These are phyloP conservation scores for Hoplostethus mediterraneus DNA, from an alignment of 2,797 vertebrate species.

Conservation along the genomic window DNA sequence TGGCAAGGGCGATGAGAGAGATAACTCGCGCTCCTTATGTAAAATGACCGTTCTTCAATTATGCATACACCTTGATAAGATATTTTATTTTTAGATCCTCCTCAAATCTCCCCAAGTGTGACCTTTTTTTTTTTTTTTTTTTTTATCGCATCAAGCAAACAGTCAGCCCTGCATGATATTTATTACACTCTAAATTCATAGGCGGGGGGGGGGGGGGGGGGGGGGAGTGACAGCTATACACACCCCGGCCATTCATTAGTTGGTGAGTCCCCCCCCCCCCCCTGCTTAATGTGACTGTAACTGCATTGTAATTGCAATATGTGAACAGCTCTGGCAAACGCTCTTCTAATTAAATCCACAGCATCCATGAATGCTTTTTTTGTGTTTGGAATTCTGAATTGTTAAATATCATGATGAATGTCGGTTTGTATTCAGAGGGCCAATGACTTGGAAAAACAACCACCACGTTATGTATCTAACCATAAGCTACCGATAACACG, in stretches of 20 bases:
- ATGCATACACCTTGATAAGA: slow-evolving; percentile 75
- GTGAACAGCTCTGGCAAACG: not conserved
- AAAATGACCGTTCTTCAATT: slow-evolving; percentile 77
- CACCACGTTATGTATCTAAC: too few relatives aligned
- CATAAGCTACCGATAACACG: not conserved
- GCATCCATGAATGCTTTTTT: not conserved
- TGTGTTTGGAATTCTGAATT: too few relatives aligned
- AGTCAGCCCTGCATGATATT: slow-evolving; percentile 17
- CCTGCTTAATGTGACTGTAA: slow-evolving; percentile 20
- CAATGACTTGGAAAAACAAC: too few relatives aligned
- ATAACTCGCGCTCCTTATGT: slow-evolving; percentile 62
- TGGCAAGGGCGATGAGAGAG: slow-evolving; percentile 66
- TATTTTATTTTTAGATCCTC: slow-evolving; percentile 67
- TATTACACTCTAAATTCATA: slow-evolving; percentile 28
- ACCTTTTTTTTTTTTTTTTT: slow-evolving; percentile 42
- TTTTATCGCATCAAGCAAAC: slow-evolving; percentile 42
- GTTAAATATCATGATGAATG: too few relatives aligned
- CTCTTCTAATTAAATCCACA: not conserved
- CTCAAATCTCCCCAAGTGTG: slow-evolving; percentile 48
- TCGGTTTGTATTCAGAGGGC: too few relatives aligned
- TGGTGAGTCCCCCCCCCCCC: not conserved
- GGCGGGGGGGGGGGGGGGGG: not conserved
- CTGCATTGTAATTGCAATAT: slow-evolving; percentile 3
- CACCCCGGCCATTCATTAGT: slow-evolving; percentile 12
- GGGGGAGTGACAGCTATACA: slow-evolving; percentile 7